Conservation (phyloP, 1,140 invertebrate genomes). For the Pentalonia nigronervosa region DNA sequence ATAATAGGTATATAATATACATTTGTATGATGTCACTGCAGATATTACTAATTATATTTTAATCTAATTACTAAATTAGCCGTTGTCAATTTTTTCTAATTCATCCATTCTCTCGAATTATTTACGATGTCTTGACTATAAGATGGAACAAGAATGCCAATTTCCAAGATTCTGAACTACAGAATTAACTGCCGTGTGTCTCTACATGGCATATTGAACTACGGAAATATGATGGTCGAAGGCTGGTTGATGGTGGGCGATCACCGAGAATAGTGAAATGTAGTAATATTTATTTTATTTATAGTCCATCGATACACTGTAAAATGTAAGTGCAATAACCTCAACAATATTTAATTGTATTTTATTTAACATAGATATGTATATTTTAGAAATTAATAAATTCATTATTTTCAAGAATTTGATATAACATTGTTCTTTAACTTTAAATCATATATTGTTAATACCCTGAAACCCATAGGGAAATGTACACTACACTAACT, state of each 20-base stretch:
- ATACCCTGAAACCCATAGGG: not conserved
- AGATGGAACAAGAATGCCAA: not conserved
- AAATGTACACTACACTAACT: too few species aligned
- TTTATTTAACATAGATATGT: too few species aligned
- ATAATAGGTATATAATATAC: too few species aligned
- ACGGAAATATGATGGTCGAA: not conserved
- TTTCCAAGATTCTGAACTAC: not conserved
- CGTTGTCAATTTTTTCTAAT: not conserved
- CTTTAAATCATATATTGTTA: not conserved
- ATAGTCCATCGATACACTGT: not conserved
- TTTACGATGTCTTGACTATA: not conserved
- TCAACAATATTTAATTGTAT: not conserved
- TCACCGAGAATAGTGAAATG: not conserved
- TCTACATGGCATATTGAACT: too few species aligned
- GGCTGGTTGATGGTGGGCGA: not conserved
- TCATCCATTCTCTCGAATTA: not conserved
- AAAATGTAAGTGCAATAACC: too few species aligned
- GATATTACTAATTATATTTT: too few species aligned
- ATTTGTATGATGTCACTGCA: too few species aligned
- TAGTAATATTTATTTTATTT: not conserved
- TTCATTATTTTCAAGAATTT: too few species aligned
- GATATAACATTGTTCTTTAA: too few species aligned
- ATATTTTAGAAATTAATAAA: not conserved
- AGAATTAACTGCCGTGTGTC: not conserved
- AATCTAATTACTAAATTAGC: not conserved